Percentiles rank a stretch among this genome's conserved stretches.
These are phyloP conservation scores for Pholis gunnellus DNA, from an alignment of 2,113 vertebrate genomes.

Conservation along the genomic window DNA sequence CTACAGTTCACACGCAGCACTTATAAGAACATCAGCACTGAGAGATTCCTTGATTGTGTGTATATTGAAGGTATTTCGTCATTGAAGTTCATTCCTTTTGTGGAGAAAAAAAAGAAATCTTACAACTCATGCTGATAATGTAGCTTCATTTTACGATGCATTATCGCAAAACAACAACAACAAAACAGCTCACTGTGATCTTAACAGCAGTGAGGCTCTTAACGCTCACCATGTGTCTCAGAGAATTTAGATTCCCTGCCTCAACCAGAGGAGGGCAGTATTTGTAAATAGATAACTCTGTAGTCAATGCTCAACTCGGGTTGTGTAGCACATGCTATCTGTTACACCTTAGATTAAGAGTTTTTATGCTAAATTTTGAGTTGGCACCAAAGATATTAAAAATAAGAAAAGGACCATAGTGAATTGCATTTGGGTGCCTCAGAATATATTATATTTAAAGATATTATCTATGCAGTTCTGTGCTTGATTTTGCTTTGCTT, in stretches of 20 bases:
- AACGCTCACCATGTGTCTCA: slow-evolving; percentile 24
- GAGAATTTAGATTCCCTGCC: slow-evolving; percentile 9
- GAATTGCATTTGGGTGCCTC: slow-evolving; percentile 56
- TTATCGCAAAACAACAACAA: slow-evolving; percentile 5
- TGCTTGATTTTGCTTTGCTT: slow-evolving; percentile 72
- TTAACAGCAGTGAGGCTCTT: slow-evolving; percentile 28
- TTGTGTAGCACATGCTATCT: slow-evolving; percentile 38
- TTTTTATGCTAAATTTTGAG: slow-evolving; percentile 60
- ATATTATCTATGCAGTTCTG: slow-evolving; percentile 72
- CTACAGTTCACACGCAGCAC: slow-evolving; percentile 23
- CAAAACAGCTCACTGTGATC: slow-evolving; percentile 55
- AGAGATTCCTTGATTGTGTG: neutral
- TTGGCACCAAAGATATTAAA: slow-evolving; percentile 64
- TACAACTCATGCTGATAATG: slow-evolving; percentile 16
- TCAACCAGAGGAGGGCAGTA: slow-evolving; percentile 69
- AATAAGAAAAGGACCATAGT: slow-evolving; percentile 9
- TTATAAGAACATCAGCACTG: slow-evolving; percentile 43
- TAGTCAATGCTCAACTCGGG: slow-evolving; percentile 44
- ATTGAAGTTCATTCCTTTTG: slow-evolving; percentile 24
- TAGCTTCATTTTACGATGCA: slow-evolving; percentile 28
- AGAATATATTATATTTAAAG: slow-evolving; percentile 49
- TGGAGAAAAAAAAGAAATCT: neutral
- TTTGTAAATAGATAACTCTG: slow-evolving; percentile 70
- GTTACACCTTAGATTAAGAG: slow-evolving; percentile 42
- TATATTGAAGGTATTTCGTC: slow-evolving; percentile 21